Base-by-base conservation (phyloP, 2,113 vertebrate genomes). In the Syngnathoides biaculeatus region DNA sequence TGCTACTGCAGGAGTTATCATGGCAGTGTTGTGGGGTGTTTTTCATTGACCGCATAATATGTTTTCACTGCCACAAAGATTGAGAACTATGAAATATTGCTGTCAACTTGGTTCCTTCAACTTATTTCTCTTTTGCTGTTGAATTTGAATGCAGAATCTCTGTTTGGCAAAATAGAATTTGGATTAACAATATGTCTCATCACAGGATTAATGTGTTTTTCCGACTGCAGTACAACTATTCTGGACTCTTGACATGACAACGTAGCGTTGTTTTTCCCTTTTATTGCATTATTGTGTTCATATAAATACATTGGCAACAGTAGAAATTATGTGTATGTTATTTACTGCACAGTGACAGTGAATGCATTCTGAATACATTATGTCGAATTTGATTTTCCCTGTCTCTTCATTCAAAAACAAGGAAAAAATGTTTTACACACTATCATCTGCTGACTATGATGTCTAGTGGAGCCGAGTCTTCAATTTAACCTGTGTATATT, bases 1-100 rank as follows among this genome's bases (percentile, higher is more conserved):
- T 65, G 69, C 64, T 69, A 56, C 71, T 84, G 80, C 82, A 81
- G 84, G 73, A 81, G 61, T 79, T 82, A 85, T 87, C 83, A 86
- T 81, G 79, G 74, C 59, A 47, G 69, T 42, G 68, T 42, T 74
- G 65, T 71, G 70, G 73, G 73, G 73, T 61, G 45, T 71, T 83
- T 85, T 81, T 81, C 73, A 78, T 77, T 47, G 61, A 64, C 65
- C 73, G 53, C 39, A 64, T 67, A 76, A 84, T 84, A 75, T 79
- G 64, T 73, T 80, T 84, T 66, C 79, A 26, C 68, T 76, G 71
- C 53, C 19, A 15, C 27, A 52, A 67, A 65, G 65, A 59, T 52
- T 50, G 79, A 62, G 62, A 78, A 74, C 20, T 42, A 26, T 17
- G 2, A 8, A 13, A 64, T 55, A 48, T 19, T 1, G 19, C 69